A percentile compares a stretch with the other conserved stretches of the same genome.
Conservation (phyloP, 2,797 vertebrate genomes). For the Anableps anableps region DNA sequence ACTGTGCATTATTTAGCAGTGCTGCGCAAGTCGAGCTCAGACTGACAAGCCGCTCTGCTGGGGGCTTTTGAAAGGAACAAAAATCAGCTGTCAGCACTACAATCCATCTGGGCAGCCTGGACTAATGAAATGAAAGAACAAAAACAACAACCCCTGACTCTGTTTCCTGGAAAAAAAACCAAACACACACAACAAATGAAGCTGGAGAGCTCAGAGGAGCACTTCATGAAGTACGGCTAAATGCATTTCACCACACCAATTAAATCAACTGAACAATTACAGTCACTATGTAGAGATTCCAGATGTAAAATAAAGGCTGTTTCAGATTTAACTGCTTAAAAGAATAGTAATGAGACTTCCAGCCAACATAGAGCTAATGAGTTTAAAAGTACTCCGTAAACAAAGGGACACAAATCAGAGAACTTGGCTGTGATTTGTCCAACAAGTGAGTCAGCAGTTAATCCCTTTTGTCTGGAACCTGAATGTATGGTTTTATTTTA, state of each 20-base stretch:
- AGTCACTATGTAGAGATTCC: slow-evolving; percentile 45
- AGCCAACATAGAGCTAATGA: slow-evolving; percentile 41
- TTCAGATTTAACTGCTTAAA: slow-evolving; percentile 44
- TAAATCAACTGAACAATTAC: slow-evolving; percentile 45
- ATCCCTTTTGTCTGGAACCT: slow-evolving; percentile 47
- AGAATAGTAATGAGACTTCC: slow-evolving; percentile 53
- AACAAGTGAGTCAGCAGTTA: slow-evolving; percentile 30
- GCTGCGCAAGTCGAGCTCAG: slow-evolving; percentile 40
- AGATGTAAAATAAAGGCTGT: slow-evolving; percentile 59
- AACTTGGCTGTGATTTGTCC: slow-evolving; percentile 36
- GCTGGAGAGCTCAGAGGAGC: slow-evolving; percentile 22
- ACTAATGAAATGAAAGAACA: slow-evolving; percentile 35
- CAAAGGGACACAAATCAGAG: slow-evolving; percentile 28
- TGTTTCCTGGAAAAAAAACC: slow-evolving; percentile 33
- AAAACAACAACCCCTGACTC: slow-evolving; percentile 16
- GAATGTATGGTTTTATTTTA: slow-evolving; percentile 46
- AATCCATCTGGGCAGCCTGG: slow-evolving; percentile 31
- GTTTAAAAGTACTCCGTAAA: slow-evolving; percentile 55
- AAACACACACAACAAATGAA: slow-evolving; percentile 35
- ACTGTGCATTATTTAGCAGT: slow-evolving; percentile 69
- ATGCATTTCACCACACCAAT: slow-evolving; percentile 28
- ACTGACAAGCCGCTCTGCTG: slow-evolving; percentile 64
- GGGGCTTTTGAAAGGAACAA: slow-evolving; percentile 58
- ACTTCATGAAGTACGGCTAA: slow-evolving; percentile 29
- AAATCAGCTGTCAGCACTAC: slow-evolving; percentile 57